A percentile compares a stretch with the other conserved stretches of the same genome.
phyloP scores from a whole-genome alignment of 2,113 vertebrate genomes.

The Paraplagusia blochii region DNA sequence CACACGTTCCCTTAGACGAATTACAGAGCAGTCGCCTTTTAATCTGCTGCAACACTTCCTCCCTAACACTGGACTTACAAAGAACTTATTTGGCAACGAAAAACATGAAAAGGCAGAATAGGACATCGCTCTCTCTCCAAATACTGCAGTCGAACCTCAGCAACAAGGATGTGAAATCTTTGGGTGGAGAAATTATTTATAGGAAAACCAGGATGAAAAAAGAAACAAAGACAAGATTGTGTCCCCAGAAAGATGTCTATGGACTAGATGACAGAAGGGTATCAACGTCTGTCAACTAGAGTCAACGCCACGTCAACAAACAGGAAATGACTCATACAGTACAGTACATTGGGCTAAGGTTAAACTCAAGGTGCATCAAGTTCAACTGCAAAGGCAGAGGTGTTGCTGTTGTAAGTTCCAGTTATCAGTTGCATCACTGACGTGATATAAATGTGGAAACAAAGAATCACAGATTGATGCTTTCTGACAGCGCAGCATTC shows the following conservation, averaged over 20 bases:
- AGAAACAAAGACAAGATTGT: no score
- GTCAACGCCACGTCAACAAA: no score
- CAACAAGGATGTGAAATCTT: background rate
- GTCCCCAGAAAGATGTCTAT: no score
- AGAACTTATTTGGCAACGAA: conserved; percentile 43
- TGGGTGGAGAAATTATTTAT: conserved; percentile 20
- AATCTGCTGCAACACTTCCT: conserved; percentile 42
- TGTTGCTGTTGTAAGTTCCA: background rate
- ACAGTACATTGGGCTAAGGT: no score
- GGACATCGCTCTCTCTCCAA: conserved; percentile 9
- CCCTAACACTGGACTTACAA: conserved; percentile 47
- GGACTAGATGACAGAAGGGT: no score
- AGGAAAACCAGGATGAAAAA: background rate
- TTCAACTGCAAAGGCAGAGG: conserved; percentile 4
- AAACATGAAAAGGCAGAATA: no score
- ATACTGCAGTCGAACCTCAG: background rate
- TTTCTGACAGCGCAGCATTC: conserved; percentile 5
- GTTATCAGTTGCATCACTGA: conserved; percentile 16
- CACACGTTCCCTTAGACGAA: conserved; percentile 49
- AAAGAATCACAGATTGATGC: background rate
- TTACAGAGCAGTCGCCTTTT: conserved; percentile 30
- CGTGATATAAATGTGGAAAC: conserved; percentile 11
- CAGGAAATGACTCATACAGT: no score
- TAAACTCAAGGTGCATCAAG: no score
- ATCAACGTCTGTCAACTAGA: no score